A percentile compares a stretch with the other conserved stretches of the same genome.
Evolutionary conservation across 2,797 vertebrate genomes (phyloP).

Genomic region (Okamejei kenojei): DNA sequence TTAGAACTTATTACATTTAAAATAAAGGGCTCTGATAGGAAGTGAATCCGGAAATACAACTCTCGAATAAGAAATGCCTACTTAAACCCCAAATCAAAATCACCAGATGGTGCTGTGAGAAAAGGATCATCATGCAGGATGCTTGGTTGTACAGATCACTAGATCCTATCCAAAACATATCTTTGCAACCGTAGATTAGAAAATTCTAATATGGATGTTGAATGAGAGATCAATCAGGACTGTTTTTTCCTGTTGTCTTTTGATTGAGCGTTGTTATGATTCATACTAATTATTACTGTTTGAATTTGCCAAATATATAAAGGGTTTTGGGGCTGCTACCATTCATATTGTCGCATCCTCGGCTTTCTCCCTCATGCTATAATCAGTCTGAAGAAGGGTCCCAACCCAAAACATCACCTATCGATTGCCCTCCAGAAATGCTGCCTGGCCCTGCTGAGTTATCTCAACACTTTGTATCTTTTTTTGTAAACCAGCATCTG

Average conservation of each 20-base stretch:
- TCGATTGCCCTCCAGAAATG: too few relatives aligned
- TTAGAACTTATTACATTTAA: neutral
- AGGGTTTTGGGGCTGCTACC: neutral
- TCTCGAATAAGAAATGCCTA: neutral
- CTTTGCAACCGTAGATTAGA: neutral
- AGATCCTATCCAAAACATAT: neutral
- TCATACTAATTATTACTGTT: neutral
- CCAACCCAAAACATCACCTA: too few relatives aligned
- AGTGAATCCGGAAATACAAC: neutral
- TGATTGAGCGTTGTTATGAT: neutral
- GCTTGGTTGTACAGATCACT: neutral
- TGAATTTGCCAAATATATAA: neutral
- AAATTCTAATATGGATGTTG: neutral
- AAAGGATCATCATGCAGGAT: neutral
- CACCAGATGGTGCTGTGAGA: neutral
- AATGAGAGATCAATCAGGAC: neutral
- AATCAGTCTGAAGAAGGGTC: too few relatives aligned
- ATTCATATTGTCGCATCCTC: neutral
- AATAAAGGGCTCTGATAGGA: neutral
- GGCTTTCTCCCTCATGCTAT: too few relatives aligned
- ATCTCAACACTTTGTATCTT: too few relatives aligned
- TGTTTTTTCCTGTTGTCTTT: neutral
- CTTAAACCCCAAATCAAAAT: neutral
- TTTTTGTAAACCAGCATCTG: too few relatives aligned
- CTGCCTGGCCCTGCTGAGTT: too few relatives aligned